Percentiles rank a stretch among this genome's conserved stretches.
Conservation (phyloP, 2,797 vertebrate genomes). For the Sebastes vulpes region DNA sequence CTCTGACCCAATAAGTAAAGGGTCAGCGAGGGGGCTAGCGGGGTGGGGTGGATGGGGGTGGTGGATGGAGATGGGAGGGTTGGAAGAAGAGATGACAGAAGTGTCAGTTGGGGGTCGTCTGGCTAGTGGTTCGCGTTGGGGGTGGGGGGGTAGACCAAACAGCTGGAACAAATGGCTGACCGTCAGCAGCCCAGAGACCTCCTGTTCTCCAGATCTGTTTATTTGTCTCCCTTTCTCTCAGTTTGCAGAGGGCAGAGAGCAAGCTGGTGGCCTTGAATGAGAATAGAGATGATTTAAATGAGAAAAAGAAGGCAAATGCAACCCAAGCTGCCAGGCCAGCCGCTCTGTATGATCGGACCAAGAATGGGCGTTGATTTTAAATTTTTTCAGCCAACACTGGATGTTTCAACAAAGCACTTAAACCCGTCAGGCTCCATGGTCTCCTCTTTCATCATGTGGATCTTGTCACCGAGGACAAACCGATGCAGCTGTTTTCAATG, state of each 20-base stretch:
- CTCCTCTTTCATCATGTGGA: constrained; percentile 5
- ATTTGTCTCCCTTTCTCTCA: constrained; percentile 43
- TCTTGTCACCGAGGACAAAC: constrained; percentile 4
- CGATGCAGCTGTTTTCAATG: background rate
- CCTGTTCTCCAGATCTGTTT: constrained; percentile 41
- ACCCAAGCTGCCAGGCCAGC: background rate
- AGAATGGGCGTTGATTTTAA: background rate
- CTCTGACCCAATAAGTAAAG: constrained; percentile 65
- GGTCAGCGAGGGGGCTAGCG: constrained; percentile 60
- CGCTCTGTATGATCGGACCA: background rate
- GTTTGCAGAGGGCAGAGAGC: constrained; percentile 25
- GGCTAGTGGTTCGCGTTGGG: constrained; percentile 31
- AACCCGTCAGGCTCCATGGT: background rate
- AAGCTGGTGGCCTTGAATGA: constrained; percentile 47
- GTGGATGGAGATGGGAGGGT: constrained; percentile 34
- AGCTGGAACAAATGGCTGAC: constrained; percentile 72
- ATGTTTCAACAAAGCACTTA: constrained; percentile 17
- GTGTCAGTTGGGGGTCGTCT: constrained; percentile 56
- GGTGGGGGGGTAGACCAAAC: constrained; percentile 45
- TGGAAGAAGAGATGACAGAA: constrained; percentile 61
- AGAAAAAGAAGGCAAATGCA: constrained; percentile 27
- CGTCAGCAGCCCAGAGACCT: constrained; percentile 52
- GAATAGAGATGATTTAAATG: constrained; percentile 47
- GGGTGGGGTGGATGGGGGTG: background rate
- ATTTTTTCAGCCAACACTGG: background rate